Base-by-base conservation (phyloP, 2,113 vertebrate species). In the Cinclus mexicanus region DNA sequence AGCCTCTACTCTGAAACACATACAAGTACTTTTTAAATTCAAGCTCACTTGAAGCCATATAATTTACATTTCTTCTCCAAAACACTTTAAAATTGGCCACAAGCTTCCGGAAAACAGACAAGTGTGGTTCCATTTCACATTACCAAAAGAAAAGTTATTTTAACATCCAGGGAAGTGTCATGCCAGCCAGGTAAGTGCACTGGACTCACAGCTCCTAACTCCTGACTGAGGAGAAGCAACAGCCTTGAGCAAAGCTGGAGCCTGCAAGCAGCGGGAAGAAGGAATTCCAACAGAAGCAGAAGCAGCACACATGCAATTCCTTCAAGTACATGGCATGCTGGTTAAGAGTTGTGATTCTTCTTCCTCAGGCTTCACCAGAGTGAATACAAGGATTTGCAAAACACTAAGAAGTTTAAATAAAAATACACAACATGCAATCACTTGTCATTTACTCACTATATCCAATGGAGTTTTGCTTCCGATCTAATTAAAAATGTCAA, bases 381-480 rank as follows among this genome's bases (percentile, higher is more conserved):
- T 70, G 55, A 89, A 75, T 39, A 86, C 41, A 86, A 55, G n/a
- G 35, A 69, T 67, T 61, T 50, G 47, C 74, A 74, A 86, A 94
- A 70, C 71, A 84, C 60, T 33, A 17, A 35, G 29, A 69, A 72
- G n/a, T 76, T 65, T 24, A 76, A 80, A 85, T 77, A 49, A 92
- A 86, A 93, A 75, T 57, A 82, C 80, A 90, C 53, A 84, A 75
- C 91, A 94, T 88, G 80, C 91, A 90, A 41, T 44, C 17, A 14
- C 88, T 82, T 89, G 83, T 92, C 47, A 63, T 87, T 96, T 96
- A 96, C 95, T 97, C 78, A 95, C 84, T 94, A 92, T 91, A 83
- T 96, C 87, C 93, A 95, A 87, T 79, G 92, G 94, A 90, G 89
- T 95, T 97, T 98, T 97, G 94, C 89, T 97, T 97, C 95, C 82